These are phyloP conservation scores for Habropoda laboriosa DNA, from an alignment of 1,140 invertebrate genomes.

Conservation along the genomic window DNA sequence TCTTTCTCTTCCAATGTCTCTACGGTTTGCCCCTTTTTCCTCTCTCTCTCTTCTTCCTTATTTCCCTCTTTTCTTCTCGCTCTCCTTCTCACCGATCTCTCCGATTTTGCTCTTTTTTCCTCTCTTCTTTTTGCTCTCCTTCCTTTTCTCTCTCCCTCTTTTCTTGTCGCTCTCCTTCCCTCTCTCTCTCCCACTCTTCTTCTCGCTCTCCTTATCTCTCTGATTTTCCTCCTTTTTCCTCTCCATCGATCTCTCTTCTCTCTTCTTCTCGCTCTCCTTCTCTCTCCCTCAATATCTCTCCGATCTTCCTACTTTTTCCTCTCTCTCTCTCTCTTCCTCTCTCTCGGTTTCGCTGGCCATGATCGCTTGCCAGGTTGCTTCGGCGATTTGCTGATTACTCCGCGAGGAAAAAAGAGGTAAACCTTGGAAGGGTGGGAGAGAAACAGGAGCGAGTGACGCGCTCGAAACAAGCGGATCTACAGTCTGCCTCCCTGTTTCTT, in stretches of 20 bases:
- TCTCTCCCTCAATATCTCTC: too few species aligned
- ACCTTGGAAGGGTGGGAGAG: slow-evolving; percentile 1
- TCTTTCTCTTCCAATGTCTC: background rate
- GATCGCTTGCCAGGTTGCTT: slow-evolving; percentile 66
- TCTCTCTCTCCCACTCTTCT: background rate
- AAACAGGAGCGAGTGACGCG: slow-evolving; percentile 55
- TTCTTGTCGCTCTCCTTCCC: too few species aligned
- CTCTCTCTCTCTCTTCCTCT: slow-evolving; percentile 7
- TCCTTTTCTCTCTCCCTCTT: background rate
- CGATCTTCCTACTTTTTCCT: background rate
- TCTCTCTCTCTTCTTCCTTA: too few species aligned
- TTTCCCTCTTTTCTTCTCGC: too few species aligned
- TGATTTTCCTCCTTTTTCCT: background rate
- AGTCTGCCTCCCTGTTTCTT: slow-evolving; percentile 8
- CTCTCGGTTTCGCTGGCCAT: slow-evolving; percentile 20
- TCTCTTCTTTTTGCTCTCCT: slow-evolving; percentile 16
- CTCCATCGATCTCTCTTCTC: slow-evolving; percentile 19
- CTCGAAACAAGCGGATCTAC: slow-evolving; percentile 57
- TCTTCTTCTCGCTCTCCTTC: background rate
- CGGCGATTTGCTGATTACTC: slow-evolving; percentile 78
- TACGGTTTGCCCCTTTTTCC: too few species aligned
- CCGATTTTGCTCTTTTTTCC: background rate
- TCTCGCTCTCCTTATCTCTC: too few species aligned
- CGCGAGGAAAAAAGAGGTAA: slow-evolving; percentile 34
- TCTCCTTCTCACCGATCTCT: background rate